Conservation (phyloP, 2,888 invertebrate genomes). For the Lysandra bellargus region DNA sequence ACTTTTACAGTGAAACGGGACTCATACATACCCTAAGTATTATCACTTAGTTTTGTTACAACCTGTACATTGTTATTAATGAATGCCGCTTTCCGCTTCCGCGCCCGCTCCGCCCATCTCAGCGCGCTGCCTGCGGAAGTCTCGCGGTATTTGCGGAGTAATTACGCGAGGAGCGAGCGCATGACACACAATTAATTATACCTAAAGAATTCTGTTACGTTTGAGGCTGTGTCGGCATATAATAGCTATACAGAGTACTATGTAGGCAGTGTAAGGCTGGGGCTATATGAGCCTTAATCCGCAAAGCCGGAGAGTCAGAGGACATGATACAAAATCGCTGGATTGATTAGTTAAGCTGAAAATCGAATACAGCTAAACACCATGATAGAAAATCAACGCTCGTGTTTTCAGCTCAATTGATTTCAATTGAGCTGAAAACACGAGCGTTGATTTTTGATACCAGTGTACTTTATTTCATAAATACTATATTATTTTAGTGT, state of each 20-base stretch:
- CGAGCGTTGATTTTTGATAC: no score
- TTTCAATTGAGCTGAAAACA: no score
- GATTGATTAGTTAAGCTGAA: no score
- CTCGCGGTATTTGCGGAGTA: conserved; percentile 41
- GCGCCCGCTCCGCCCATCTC: not conserved
- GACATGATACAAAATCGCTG: no score
- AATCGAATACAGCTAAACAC: no score
- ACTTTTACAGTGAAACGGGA: no score
- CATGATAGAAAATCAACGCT: no score
- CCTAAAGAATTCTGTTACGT: conserved; percentile 37
- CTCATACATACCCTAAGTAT: no score
- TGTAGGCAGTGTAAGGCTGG: not conserved
- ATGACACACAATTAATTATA: conserved; percentile 54
- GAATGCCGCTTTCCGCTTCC: not conserved
- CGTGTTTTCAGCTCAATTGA: no score
- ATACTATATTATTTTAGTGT: no score
- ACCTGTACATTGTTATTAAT: not conserved
- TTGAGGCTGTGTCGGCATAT: conserved; percentile 25
- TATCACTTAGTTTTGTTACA: no score
- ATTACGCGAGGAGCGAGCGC: conserved; percentile 44
- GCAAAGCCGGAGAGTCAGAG: not conserved
- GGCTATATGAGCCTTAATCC: not conserved
- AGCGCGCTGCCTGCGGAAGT: conserved; percentile 31
- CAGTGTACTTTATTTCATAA: no score
- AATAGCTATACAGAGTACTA: not conserved